Conservation (phyloP, 2,888 invertebrate genomes). For the Alloplasta piceator region DNA sequence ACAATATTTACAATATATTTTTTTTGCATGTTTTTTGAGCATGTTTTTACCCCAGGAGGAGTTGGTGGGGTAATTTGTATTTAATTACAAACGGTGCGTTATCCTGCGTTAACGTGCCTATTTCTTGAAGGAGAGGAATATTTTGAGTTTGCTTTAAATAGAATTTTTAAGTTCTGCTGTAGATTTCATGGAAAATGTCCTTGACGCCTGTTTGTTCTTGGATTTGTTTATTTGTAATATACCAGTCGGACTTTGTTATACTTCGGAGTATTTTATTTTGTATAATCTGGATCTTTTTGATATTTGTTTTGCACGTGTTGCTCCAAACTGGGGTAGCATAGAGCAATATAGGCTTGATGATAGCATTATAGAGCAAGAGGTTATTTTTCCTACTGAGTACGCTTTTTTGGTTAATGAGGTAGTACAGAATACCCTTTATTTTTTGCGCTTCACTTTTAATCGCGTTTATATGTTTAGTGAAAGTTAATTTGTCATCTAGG, state of each 20-base stretch:
- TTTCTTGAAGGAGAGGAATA: background rate
- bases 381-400: conserved; percentile 31
- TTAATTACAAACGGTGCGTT: conserved; percentile 18
- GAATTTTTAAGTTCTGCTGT: conserved; percentile 3
- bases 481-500: conserved; percentile 26
- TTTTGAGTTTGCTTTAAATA: background rate
- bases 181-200: background rate
- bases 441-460: conserved; percentile 8
- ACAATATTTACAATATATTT: too few relatives aligned
- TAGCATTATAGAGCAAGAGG: conserved; percentile 27
- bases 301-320: conserved; percentile 8
- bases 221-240: conserved; percentile 3
- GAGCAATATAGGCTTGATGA: conserved; percentile 39
- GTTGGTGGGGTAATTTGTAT: conserved; percentile 29
- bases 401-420: conserved; percentile 26
- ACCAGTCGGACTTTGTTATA: background rate
- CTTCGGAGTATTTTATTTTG: conserved; percentile 38
- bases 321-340: conserved; percentile 45
- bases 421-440: conserved; percentile 12
- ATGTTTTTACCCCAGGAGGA: too few relatives aligned
- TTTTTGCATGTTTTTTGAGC: too few relatives aligned
- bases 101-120: background rate
- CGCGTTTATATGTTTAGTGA: conserved; percentile 5
- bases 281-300: conserved; percentile 17
- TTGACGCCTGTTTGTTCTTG: background rate